These are phyloP conservation scores for Gambusia affinis DNA, from an alignment of 2,113 vertebrate genomes.

Conservation along the genomic window DNA sequence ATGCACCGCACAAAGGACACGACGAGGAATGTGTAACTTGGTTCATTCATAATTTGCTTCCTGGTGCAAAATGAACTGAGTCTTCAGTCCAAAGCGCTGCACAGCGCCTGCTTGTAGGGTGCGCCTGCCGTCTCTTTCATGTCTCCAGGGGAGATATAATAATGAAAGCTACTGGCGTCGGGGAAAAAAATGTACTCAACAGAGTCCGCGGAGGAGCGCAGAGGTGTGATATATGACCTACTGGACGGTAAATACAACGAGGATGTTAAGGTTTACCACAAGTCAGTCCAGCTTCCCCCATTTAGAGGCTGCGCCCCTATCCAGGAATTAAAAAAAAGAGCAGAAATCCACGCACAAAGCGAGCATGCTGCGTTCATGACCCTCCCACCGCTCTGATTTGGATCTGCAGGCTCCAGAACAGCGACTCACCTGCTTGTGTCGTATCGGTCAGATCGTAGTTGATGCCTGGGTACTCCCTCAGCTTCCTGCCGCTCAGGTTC, in stretches of 20 bases:
- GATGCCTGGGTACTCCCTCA: constrained; percentile 91
- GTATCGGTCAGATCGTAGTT: constrained; percentile 94
- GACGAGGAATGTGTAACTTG: not conserved
- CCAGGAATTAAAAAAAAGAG: not conserved
- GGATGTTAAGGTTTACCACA: constrained; percentile 6
- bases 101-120: constrained; percentile 63
- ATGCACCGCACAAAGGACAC: constrained; percentile 11
- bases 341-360: constrained; percentile 3
- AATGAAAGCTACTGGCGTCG: constrained; percentile 37
- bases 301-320: constrained; percentile 23
- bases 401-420: not conserved
- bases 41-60: constrained; percentile 58
- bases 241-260: constrained; percentile 1
- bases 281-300: constrained; percentile 2
- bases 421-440: constrained; percentile 89
- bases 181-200: constrained; percentile 38
- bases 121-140: constrained; percentile 71
- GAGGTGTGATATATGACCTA: constrained; percentile 1
- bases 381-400: not conserved
- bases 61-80: constrained; percentile 30
- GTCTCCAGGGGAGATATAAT: constrained; percentile 16
- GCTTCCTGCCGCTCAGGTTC: constrained; percentile 94
- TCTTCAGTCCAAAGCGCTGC: constrained; percentile 30
- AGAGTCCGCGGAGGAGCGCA: constrained; percentile 10
- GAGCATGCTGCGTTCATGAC: constrained; percentile 7